Conservation (phyloP, 1,140 invertebrate genomes). For the Bemisia tabaci region DNA sequence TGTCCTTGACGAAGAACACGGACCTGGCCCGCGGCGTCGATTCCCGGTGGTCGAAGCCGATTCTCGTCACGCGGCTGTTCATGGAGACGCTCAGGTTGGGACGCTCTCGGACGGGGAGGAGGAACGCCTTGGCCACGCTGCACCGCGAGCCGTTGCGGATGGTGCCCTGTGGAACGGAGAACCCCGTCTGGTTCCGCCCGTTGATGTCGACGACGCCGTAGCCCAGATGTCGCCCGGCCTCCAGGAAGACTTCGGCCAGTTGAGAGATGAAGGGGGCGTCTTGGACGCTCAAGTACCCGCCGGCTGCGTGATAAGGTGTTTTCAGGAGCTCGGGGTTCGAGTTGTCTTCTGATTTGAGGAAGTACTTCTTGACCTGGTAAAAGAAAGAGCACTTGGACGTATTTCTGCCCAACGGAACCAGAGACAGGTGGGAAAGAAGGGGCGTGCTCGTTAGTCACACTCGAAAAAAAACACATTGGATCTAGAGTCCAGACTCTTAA, state of each 20-base stretch:
- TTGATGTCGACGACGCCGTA: conserved; percentile 3
- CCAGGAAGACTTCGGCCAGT: conserved; percentile 29
- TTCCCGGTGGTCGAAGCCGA: conserved; percentile 34
- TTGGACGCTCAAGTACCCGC: conserved; percentile 13
- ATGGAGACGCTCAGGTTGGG: conserved; percentile 39
- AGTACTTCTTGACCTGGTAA: conserved; percentile 70
- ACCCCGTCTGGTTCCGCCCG: conserved; percentile 25
- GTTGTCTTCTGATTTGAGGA: conserved; percentile 58
- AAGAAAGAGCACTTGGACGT: too few relatives aligned
- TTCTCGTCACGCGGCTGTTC: conserved; percentile 36
- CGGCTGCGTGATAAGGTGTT: background rate
- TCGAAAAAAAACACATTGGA: too few relatives aligned
- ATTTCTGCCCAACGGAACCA: too few relatives aligned
- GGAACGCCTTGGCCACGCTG: conserved; percentile 40
- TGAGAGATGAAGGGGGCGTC: conserved; percentile 27
- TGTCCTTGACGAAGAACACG: conserved; percentile 14
- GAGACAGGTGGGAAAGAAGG: too few relatives aligned
- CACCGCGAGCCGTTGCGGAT: conserved; percentile 35
- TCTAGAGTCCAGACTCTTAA: too few relatives aligned
- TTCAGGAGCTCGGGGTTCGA: conserved; percentile 29
- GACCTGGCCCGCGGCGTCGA: conserved; percentile 30
- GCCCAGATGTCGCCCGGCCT: background rate
- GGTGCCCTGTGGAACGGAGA: conserved; percentile 36
- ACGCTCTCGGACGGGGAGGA: conserved; percentile 36
- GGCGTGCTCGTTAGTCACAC: too few relatives aligned